Base-by-base conservation (phyloP, 2,113 vertebrate genomes). In the Nothobranchius kuhntae region DNA sequence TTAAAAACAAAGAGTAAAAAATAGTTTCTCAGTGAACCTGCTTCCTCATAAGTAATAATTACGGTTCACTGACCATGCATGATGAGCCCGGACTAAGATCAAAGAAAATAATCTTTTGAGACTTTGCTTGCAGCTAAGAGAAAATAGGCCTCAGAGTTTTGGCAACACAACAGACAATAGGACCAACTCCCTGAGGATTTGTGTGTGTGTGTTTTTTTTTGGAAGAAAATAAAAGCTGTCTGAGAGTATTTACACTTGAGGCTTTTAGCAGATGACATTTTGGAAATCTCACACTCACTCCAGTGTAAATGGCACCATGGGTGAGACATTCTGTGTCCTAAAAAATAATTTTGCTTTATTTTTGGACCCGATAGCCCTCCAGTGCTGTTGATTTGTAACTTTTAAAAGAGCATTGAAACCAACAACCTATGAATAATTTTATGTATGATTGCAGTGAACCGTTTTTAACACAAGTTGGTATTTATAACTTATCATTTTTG, bases 151-250 rank as follows among this genome's bases (percentile, higher is more conserved):
- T 14, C 46, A 30, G 46, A 71, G 26, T 68, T 64, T 71, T 86
- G 78, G 67, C 70, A 47, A 8, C n/a, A 75, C 76, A 70, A 77
- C 67, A 79, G 54, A 80, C 76, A 79, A 66, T 10, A 52, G 24
- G 36, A 73, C 44, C 30, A 72, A 36, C 44, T 73, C 66, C 54
- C 24, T 14, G 5, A 51, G 66, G 68, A 26, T 65, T 30, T 47
- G 30, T 61, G 73, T 66, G 68, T 71, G 21, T 46, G 7, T 70
- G 61, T 21, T 21, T 30, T 1, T 30, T n/a, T 3, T 4, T 30
- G 30, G 30, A 30, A 68, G 42, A 72, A 73, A 70, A 80, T 65
- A 36, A 80, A 55, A 68, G 74, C 55, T 50, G 46, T 52, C 14
- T 53, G 54, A n/a, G 38, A 38, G 59, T 24, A 59, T 78, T 81